These are phyloP conservation scores for Amiota minor DNA, from an alignment of 2,888 invertebrate genomes.

Conservation along the genomic window DNA sequence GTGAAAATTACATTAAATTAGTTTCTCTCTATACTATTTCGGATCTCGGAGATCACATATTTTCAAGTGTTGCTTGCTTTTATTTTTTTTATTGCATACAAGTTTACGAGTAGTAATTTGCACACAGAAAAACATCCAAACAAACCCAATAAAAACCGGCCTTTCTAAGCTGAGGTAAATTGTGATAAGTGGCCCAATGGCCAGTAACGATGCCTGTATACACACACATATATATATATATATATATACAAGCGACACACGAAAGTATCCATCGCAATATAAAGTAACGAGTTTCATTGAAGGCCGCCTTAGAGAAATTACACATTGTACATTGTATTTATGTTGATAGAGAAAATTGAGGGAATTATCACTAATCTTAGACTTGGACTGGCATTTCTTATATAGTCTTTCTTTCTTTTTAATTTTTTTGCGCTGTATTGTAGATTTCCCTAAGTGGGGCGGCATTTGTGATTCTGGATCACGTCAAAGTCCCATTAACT, in stretches of 20 bases:
- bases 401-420: neutral
- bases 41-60: neutral
- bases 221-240: too few relatives aligned
- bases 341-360: too few relatives aligned
- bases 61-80: neutral
- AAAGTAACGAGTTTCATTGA: too few relatives aligned
- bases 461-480: conserved; percentile 78
- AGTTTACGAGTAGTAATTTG: conserved; percentile 14
- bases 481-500: conserved; percentile 85
- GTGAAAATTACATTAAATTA: conserved; percentile 56
- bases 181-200: conserved; percentile 11
- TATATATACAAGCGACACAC: too few relatives aligned
- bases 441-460: conserved; percentile 76
- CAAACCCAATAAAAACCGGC: neutral
- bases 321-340: too few relatives aligned
- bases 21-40: conserved; percentile 12
- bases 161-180: neutral
- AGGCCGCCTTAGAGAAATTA: too few relatives aligned
- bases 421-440: conserved; percentile 20
- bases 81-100: conserved; percentile 11
- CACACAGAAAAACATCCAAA: neutral
- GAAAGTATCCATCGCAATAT: too few relatives aligned
- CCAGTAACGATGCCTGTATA: too few relatives aligned
- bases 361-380: too few relatives aligned
- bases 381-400: too few relatives aligned